Evolutionary conservation across 2,888 invertebrate genomes (phyloP), one percentile per base, ranked within the genome.

Genomic region (Argyresthia goedartella): DNA sequence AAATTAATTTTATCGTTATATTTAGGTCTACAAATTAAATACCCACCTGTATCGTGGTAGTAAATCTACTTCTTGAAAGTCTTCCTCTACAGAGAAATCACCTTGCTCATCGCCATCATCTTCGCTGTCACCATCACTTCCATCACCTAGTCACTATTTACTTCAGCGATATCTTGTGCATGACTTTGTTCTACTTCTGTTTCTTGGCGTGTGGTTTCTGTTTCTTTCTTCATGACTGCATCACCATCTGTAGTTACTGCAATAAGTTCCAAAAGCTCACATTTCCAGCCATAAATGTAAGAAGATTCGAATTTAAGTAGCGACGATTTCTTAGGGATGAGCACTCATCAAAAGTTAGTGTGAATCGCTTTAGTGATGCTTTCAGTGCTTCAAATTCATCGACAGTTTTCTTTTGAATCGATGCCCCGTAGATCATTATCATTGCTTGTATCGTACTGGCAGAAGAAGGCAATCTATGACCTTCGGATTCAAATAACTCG

Each of bases 161-260:
- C n/a, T n/a, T n/a, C n/a, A n/a, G n/a, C n/a, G n/a, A n/a, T n/a
- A n/a, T n/a, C n/a, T n/a, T n/a, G n/a, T n/a, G 25, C 25, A 25
- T 41, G 39, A 46, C 36, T 25, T 25, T 25, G n/a, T n/a, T n/a
- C 25, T 25, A 4, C 25, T 25, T 25, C 25, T 25, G 25, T 6
- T 25, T 25, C 25, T 25, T 25, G 25, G 2, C 25, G 25, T 25
- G 25, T 25, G n/a, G 6, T 25, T 25, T 6, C 6, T 25, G 25
- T 46, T 46, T 52, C 52, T 52, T 52, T 52, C 35, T 52, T 52
- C 52, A 52, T 52, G 46, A 52, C 52, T 13, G 52, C 52, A 14
- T 46, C 52, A 52, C 52, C 52, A 52, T 52, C 47, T 35, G 52
- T 52, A 9, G 52, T 52, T 36, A 33, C 45, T 44, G 51, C 44